Percentiles rank a stretch among this genome's conserved stretches.
phyloP scores from a whole-genome alignment of 2,797 vertebrate genomes.

The Melanotaenia pygmaea region DNA sequence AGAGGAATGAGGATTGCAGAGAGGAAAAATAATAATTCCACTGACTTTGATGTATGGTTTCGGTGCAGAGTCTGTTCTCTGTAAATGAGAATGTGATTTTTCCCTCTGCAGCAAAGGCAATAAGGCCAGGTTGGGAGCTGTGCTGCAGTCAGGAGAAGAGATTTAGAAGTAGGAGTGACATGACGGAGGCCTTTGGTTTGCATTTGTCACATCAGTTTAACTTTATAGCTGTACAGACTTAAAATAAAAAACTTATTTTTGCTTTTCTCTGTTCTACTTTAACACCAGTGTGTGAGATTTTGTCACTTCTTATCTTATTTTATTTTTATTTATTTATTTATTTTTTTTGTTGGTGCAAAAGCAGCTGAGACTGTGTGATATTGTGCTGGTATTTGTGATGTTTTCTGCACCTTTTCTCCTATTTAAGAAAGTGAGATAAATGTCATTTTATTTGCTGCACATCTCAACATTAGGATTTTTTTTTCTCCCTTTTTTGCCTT shows the following conservation, averaged over 20 bases:
- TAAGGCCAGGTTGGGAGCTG: constrained; percentile 28
- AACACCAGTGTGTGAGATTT: background rate
- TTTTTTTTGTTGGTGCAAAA: background rate
- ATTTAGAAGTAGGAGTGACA: constrained; percentile 21
- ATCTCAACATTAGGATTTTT: background rate
- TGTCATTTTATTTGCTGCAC: background rate
- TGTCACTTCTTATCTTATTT: background rate
- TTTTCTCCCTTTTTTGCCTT: background rate
- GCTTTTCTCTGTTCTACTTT: background rate
- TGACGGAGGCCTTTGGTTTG: constrained; percentile 45
- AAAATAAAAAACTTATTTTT: background rate
- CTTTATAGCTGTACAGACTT: constrained; percentile 19
- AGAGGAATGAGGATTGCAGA: constrained; percentile 42
- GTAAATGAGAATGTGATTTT: constrained; percentile 23
- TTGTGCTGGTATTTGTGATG: background rate
- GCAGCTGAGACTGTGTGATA: background rate
- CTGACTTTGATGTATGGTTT: constrained; percentile 39
- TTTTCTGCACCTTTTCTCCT: constrained; percentile 8
- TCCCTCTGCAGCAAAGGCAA: constrained; percentile 31
- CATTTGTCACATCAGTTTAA: constrained; percentile 29
- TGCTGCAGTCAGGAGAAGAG: constrained; percentile 19
- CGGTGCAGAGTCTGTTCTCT: constrained; percentile 30
- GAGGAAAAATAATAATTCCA: constrained; percentile 21
- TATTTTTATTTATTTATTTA: background rate
- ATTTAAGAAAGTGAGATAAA: background rate